Conservation (phyloP, 2,113 vertebrate species). For the Aythya baeri region DNA sequence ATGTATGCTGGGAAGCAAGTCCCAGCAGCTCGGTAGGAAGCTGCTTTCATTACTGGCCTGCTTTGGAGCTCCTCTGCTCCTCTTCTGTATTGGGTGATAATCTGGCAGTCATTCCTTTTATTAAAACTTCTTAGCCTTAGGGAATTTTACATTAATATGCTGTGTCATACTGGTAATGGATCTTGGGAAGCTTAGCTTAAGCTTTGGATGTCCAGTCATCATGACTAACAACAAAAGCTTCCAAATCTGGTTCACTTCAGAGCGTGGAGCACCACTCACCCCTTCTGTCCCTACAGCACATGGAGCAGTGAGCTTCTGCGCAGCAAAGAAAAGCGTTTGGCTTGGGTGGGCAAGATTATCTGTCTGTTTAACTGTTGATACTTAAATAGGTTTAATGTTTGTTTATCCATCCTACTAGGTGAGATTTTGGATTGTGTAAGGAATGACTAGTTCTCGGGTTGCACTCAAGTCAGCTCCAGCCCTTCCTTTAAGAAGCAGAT, state of each 20-base stretch:
- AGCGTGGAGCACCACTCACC: neutral
- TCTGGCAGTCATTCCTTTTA: neutral
- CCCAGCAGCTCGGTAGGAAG: neutral
- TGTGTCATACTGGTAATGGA: neutral
- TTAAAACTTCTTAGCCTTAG: neutral
- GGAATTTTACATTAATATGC: neutral
- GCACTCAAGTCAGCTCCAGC: neutral
- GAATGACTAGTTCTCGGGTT: neutral
- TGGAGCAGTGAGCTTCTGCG: fast-evolving
- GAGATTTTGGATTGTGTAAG: neutral
- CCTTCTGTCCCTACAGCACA: neutral
- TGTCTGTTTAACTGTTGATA: neutral
- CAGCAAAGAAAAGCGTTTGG: neutral
- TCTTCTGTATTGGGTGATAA: neutral
- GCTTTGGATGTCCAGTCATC: neutral
- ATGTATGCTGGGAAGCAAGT: neutral
- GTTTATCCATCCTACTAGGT: neutral
- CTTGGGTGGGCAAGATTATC: neutral
- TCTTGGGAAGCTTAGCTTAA: neutral
- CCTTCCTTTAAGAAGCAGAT: neutral
- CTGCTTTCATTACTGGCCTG: neutral
- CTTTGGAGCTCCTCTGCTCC: fast-evolving
- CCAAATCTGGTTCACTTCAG: neutral
- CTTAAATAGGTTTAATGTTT: neutral
- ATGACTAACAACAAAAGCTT: neutral